Evolutionary conservation across 2,113 vertebrate species (phyloP), one percentile per base, ranked within the genome.

Genomic region (Chelonoidis abingdonii): DNA sequence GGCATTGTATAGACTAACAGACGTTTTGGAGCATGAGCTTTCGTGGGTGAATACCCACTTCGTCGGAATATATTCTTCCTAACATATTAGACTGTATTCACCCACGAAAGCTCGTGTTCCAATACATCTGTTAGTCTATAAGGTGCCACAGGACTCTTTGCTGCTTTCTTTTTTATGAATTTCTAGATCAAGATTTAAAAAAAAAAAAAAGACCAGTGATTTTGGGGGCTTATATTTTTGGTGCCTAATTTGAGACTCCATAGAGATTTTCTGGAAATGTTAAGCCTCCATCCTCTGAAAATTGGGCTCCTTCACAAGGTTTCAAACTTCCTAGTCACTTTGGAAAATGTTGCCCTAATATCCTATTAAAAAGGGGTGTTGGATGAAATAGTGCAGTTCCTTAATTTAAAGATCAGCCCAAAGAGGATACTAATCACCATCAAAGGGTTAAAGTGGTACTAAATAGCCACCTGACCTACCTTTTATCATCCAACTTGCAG

Each of bases 401-500:
- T 47, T 78, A 78, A 47, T 29, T 29, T 47, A 47, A 47, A 78
- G 41, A 47, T 44, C 44, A 47, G 41, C 41, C 75, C 47, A 47
- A 47, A 27, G 38, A 78, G 22, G 41, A 25, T 47, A 78, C 10
- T 93, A 75, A 88, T 78, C 92, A 92, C 84, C 84, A 91, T 83
- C 44, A 35, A 96, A 91, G 95, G 84, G 95, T 97, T 98, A 98
- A 96, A 95, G 94, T 84, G 93, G 52, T 94, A 92, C 83, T 97
- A 96, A 92, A 94, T 96, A 95, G 92, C 80, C 89, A 92, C 97
- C 94, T 96, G 95, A 87, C 85, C 94, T 93, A 47, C 41, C 81
- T 89, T 95, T 97, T 95, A 95, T 96, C 92, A 3, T 96, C 94
- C 97, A 97, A 97, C 96, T 97, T 98, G 98, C 97, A 97, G 97